Evolutionary conservation across 1,140 invertebrate species (phyloP).

Genomic region (Bombus breviceps): DNA sequence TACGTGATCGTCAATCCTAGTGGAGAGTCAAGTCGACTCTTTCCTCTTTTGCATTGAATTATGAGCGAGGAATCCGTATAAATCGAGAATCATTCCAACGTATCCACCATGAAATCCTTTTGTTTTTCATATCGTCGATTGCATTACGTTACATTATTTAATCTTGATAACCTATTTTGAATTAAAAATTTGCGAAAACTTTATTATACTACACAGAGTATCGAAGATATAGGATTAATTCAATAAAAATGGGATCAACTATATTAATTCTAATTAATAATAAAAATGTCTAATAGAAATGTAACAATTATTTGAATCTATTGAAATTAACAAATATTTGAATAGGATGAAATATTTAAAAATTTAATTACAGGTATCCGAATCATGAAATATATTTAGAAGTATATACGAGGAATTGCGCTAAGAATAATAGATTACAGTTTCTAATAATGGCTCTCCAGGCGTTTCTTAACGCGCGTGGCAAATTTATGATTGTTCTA

Average conservation of each 20-base stretch:
- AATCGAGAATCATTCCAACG: background rate
- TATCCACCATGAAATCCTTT: too few species aligned
- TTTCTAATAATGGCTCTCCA: background rate
- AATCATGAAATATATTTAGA: background rate
- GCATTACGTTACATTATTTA: too few species aligned
- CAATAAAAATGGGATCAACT: background rate
- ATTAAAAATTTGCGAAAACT: background rate
- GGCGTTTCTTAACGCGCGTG: background rate
- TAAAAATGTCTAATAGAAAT: background rate
- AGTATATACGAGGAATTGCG: too few species aligned
- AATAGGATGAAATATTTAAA: background rate
- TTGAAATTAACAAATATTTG: background rate
- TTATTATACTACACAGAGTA: background rate
- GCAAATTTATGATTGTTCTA: background rate
- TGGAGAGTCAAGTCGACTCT: conserved; percentile 8
- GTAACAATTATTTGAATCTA: too few species aligned
- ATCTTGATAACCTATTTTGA: background rate
- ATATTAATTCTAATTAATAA: background rate
- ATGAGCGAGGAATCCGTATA: background rate
- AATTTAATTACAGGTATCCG: background rate
- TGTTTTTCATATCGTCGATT: too few species aligned
- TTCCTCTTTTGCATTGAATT: background rate
- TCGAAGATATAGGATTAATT: too few species aligned
- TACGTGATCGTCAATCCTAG: background rate
- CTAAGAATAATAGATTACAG: background rate